phyloP scores from a whole-genome alignment of 2,797 vertebrate genomes.

The Cryptoblepharus egeriae region DNA sequence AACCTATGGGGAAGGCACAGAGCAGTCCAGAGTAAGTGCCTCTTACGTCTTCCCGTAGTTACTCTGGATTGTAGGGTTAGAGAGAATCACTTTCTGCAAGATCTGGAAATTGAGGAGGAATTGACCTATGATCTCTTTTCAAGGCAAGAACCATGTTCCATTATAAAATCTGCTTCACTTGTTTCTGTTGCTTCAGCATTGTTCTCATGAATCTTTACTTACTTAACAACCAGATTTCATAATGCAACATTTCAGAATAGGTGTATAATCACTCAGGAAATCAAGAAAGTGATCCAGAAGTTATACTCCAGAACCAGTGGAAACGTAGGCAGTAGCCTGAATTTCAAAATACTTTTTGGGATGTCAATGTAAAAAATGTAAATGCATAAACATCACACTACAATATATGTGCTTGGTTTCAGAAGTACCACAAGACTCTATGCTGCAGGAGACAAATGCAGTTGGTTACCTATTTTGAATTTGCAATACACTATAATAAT shows the following conservation, averaged over 20 bases:
- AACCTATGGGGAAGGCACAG: too few species aligned
- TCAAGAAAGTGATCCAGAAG: too few species aligned
- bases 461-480: not conserved
- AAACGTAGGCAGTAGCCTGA: too few species aligned
- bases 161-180: not conserved
- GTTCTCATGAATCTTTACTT: not conserved
- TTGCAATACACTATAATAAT: not conserved
- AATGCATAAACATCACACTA: not conserved
- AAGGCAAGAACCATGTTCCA: not conserved
- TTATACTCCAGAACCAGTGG: too few species aligned
- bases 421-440: not conserved
- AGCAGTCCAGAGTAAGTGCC: too few species aligned
- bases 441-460: not conserved
- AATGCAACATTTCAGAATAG: too few species aligned
- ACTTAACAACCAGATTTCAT: not conserved
- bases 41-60: too few species aligned
- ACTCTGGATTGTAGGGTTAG: too few species aligned
- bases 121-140: not conserved
- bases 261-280: too few species aligned
- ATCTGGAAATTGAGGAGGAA: not conserved
- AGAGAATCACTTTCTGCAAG: not conserved
- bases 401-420: not conserved
- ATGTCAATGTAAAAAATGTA: too few species aligned
- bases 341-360: not conserved
- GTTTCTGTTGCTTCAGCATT: not conserved